phyloP scores from a whole-genome alignment of 1,140 invertebrate genomes.

The Papilio xuthus region DNA sequence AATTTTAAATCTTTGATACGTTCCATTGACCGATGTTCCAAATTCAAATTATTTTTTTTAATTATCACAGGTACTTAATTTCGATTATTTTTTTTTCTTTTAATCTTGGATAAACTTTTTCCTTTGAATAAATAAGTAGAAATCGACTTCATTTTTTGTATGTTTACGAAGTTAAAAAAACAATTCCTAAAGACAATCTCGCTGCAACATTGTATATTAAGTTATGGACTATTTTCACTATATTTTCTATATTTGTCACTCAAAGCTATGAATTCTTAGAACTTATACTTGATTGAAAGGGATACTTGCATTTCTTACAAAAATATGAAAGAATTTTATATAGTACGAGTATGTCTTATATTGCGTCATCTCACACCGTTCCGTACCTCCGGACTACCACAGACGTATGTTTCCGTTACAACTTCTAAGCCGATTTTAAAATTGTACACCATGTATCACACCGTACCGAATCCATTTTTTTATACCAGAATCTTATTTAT shows the following conservation, averaged over 20 bases:
- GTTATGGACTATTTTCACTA: background rate
- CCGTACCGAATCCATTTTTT: background rate
- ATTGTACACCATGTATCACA: slow-evolving; percentile 5
- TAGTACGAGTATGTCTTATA: background rate
- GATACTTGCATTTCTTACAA: background rate
- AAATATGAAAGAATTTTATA: slow-evolving; percentile 6
- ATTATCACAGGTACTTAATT: background rate
- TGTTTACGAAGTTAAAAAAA: background rate
- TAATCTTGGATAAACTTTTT: no score
- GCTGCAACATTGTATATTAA: background rate
- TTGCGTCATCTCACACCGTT: background rate
- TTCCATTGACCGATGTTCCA: no score
- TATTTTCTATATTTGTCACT: background rate
- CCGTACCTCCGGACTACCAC: slow-evolving; percentile 2
- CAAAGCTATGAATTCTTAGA: background rate
- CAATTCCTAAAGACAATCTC: background rate
- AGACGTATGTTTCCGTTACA: slow-evolving; percentile 23
- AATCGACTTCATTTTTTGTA: no score
- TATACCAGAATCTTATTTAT: background rate
- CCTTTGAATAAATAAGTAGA: no score
- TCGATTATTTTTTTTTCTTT: no score
- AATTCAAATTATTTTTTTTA: no score
- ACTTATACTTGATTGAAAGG: background rate
- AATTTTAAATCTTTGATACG: background rate
- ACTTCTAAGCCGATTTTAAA: slow-evolving; percentile 31